A percentile compares a stretch with the other conserved stretches of the same genome.
Evolutionary conservation across 1,140 invertebrate species (phyloP).

Genomic region (Octopus bimaculoides): DNA sequence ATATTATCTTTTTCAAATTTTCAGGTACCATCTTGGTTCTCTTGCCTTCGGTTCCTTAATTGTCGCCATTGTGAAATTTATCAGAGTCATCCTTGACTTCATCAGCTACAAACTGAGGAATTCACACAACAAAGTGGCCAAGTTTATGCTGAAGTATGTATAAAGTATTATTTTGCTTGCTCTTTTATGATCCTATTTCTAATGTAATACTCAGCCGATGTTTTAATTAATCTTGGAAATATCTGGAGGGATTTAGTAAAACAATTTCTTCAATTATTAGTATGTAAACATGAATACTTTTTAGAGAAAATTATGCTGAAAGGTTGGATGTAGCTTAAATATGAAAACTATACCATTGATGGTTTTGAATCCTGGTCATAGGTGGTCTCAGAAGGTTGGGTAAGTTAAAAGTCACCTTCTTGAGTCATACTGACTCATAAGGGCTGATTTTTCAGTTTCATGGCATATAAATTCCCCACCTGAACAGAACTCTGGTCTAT

Average conservation of each 20-base stretch:
- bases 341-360: too few species aligned
- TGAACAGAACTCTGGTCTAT: too few species aligned
- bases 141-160: slow-evolving; percentile 70
- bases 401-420: too few species aligned
- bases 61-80: slow-evolving; percentile 76
- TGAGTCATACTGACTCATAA: too few species aligned
- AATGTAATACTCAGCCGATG: too few species aligned
- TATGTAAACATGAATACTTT: not conserved
- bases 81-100: slow-evolving; percentile 30
- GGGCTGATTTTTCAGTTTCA: too few species aligned
- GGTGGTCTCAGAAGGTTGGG: too few species aligned
- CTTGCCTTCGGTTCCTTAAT: slow-evolving; percentile 92
- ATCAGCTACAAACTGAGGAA: slow-evolving; percentile 69
- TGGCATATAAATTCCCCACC: too few species aligned
- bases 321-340: too few species aligned
- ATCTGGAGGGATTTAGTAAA: not conserved
- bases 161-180: not conserved
- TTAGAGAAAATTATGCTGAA: not conserved
- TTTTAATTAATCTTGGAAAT: not conserved
- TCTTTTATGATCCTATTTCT: too few species aligned
- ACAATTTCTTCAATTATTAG: not conserved
- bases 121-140: slow-evolving; percentile 69
- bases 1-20: too few species aligned
- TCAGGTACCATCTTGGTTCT: slow-evolving; percentile 81
- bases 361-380: too few species aligned